A percentile compares a stretch with the other conserved stretches of the same genome.
Conservation (phyloP, 2,113 vertebrate genomes). For the Quiscalus mexicanus region DNA sequence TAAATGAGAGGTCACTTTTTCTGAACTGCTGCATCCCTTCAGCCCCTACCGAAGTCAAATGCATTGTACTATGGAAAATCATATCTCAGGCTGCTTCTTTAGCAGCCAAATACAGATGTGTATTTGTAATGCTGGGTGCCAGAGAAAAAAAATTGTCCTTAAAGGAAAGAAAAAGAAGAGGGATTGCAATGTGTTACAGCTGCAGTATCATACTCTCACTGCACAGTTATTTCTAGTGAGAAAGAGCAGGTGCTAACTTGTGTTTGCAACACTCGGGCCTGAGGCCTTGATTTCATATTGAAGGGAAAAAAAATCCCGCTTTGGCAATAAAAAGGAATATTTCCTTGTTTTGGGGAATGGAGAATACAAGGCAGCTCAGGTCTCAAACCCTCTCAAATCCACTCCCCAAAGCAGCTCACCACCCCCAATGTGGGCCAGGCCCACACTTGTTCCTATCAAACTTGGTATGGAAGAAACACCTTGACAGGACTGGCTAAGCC, state of each 20-base stretch:
- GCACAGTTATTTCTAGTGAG: not conserved
- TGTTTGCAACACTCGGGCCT: not conserved
- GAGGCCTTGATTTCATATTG: not conserved
- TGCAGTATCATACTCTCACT: not conserved
- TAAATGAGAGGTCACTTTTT: slow-evolving; percentile 1
- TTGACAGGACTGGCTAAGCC: not conserved
- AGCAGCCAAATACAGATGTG: slow-evolving; percentile 4
- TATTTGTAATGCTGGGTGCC: not conserved
- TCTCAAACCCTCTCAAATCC: not conserved
- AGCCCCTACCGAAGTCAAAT: not conserved
- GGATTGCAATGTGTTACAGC: not conserved
- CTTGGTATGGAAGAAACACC: not conserved
- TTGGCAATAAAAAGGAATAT: not conserved
- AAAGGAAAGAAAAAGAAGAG: not conserved
- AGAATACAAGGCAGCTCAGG: not conserved
- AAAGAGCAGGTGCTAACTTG: not conserved
- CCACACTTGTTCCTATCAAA: not conserved
- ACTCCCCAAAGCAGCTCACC: not conserved
- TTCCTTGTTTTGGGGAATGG: not conserved
- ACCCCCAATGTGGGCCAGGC: not conserved
- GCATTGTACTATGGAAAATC: not conserved
- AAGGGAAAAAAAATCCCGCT: not conserved
- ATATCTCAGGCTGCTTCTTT: not conserved
- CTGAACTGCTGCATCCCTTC: not conserved
- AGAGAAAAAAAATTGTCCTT: not conserved